Percentiles rank a stretch among this genome's conserved stretches.
Conservation (phyloP, 2,113 vertebrate genomes). For the Nothoprocta pentlandii region DNA sequence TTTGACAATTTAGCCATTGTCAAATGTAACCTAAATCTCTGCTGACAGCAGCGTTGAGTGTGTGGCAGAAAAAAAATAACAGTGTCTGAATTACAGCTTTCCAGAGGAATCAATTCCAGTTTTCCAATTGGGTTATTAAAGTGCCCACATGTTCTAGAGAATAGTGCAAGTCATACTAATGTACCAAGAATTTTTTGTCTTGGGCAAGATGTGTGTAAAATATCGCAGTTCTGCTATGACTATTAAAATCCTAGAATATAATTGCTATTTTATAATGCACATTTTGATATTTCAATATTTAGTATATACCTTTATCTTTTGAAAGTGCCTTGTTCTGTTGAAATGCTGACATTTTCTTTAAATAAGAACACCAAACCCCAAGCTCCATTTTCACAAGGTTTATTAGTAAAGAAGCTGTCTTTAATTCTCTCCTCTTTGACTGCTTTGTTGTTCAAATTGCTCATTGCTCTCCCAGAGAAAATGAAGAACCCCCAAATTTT, state of each 20-base stretch:
- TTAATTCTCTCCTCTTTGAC: constrained; percentile 40
- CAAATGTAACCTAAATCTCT: not conserved
- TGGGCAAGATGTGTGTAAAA: not conserved
- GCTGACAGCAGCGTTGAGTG: not conserved
- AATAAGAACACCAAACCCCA: not conserved
- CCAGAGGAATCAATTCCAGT: not conserved
- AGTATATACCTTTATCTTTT: not conserved
- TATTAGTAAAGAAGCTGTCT: constrained; percentile 49
- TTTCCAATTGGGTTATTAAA: not conserved
- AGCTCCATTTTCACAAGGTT: constrained; percentile 40
- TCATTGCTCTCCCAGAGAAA: constrained; percentile 24
- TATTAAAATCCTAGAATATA: not conserved
- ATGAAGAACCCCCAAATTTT: not conserved
- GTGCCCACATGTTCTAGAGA: not conserved
- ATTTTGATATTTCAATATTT: constrained; percentile 28
- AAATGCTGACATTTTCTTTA: constrained; percentile 30
- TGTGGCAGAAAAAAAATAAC: not conserved
- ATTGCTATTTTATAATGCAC: not conserved
- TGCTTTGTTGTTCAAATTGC: constrained; percentile 34
- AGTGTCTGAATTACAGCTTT: not conserved
- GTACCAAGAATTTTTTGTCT: not conserved
- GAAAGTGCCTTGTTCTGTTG: constrained; percentile 3
- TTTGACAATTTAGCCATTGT: not conserved
- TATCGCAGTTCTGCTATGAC: not conserved
- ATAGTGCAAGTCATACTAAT: not conserved